Evolutionary conservation across 2,888 invertebrate species (phyloP), one percentile per base, ranked within the genome.

Genomic region (Ferrisia virgata): DNA sequence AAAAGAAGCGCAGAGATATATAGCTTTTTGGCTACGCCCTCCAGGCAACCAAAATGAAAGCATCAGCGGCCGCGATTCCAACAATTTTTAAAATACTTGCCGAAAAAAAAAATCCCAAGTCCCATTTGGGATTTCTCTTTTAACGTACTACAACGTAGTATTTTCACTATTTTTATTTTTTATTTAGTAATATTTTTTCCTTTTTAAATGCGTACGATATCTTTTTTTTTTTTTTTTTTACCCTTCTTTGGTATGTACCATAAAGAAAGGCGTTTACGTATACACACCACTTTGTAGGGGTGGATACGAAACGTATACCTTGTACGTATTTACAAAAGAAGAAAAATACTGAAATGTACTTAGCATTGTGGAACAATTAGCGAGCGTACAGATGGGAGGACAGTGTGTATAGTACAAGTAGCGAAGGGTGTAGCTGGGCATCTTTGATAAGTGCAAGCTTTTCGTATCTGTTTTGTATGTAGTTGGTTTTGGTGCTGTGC

Each of bases 41-140:
- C 72, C 33, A 72, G 72, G 72, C 72, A 72, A 72, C 72, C 33
- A 33, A 72, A 72, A 72, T 72, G 72, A 33, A 72, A 72, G 33
- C 72, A 72, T 72, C 72, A 18, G 28, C 72, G 33, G 33, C 72
- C 72, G 72, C 72, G 28, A 72, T 72, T 72, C 72, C 72, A 33
- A 15, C 72, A 72, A 28, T 72, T 72, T 72, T 72, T 11, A 15
- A 72, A 72, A 72, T 72, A 72, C 72, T 58, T 33, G n/a, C 72
- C 25, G n/a, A 36, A 72, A 72, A 9, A 36, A 72, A 72, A 72
- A 72, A 25, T 64, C 33, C n/a, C 22, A 72, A 72, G 28, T 72
- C 33, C 72, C 72, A 72, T 72, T 72, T 72, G 72, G 72, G 72
- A 33, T n/a, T 72, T 72, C 64, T 72, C 58, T 64, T 64, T 64